A percentile compares a stretch with the other conserved stretches of the same genome.
These are phyloP conservation scores for Apostichopus parvimensis DNA, from an alignment of 35 echinoderm and acorn worm species.

Conservation along the genomic window DNA sequence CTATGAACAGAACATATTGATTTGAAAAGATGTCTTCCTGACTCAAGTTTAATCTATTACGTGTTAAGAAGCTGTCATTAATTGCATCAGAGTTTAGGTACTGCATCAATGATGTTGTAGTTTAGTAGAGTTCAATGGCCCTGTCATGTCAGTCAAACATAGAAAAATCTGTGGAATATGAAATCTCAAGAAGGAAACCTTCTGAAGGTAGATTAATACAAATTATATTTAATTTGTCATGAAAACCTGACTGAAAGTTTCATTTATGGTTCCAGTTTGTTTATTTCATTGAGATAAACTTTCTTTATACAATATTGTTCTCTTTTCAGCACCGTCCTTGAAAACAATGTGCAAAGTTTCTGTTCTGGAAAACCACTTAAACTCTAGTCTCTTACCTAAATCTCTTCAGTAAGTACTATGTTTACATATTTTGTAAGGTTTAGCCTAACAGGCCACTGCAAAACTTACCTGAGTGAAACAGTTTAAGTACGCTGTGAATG, in stretches of 20 bases:
- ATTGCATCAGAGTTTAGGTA: background rate
- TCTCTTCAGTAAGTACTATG: constrained; percentile 48
- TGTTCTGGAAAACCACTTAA: constrained; percentile 55
- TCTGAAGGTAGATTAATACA: background rate
- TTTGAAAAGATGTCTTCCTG: no score
- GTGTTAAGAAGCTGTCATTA: background rate
- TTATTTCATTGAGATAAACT: background rate
- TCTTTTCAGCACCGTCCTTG: constrained; percentile 63
- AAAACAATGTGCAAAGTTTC: constrained; percentile 82
- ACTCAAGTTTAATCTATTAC: no score
- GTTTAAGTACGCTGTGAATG: no score
- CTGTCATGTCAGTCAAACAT: background rate
- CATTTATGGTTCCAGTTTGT: no score
- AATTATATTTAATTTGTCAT: no score
- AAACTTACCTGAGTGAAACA: no score
- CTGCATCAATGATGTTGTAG: background rate
- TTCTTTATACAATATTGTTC: background rate
- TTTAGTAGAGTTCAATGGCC: background rate
- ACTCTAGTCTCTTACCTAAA: constrained; percentile 55
- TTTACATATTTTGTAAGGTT: no score
- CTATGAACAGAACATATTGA: no score
- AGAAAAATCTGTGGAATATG: background rate
- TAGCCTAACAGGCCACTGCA: no score
- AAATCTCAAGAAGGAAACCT: background rate
- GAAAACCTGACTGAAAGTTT: no score